Evolutionary conservation across 2,888 invertebrate genomes (phyloP).

Genomic region (Lymantria monacha): DNA sequence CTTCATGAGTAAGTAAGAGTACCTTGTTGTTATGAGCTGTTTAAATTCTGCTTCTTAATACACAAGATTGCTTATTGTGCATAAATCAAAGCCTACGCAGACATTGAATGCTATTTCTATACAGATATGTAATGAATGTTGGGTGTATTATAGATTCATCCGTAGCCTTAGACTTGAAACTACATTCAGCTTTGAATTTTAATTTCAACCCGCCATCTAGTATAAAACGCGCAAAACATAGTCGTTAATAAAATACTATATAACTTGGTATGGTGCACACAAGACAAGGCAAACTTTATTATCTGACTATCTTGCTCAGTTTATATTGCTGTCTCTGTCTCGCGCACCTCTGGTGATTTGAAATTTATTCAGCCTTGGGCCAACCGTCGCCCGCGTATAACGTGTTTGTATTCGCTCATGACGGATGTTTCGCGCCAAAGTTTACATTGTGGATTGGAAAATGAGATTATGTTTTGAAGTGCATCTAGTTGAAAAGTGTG

Average conservation of each 20-base stretch:
- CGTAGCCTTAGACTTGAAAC: neutral
- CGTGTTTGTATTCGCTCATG: slow-evolving; percentile 44
- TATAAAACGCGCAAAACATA: slow-evolving; percentile 46
- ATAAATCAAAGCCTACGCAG: too few species aligned
- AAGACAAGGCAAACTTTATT: slow-evolving; percentile 51
- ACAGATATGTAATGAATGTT: too few species aligned
- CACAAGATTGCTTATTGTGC: too few species aligned
- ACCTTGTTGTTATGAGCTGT: too few species aligned
- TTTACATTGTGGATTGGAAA: slow-evolving; percentile 58
- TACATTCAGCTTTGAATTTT: slow-evolving; percentile 7
- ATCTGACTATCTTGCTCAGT: slow-evolving; percentile 31
- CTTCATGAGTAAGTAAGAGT: too few species aligned
- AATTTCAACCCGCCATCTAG: slow-evolving; percentile 47
- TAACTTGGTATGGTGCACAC: slow-evolving; percentile 20
- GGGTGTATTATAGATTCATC: too few species aligned
- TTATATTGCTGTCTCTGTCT: slow-evolving; percentile 43
- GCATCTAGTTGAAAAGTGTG: slow-evolving; percentile 41
- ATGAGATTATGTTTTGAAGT: slow-evolving; percentile 52
- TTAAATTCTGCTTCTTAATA: too few species aligned
- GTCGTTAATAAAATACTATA: slow-evolving; percentile 17
- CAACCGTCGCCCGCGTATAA: slow-evolving; percentile 63
- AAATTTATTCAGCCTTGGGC: slow-evolving; percentile 63
- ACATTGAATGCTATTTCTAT: too few species aligned
- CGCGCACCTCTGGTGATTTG: slow-evolving; percentile 51
- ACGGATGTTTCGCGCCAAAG: slow-evolving; percentile 61